phyloP scores from a whole-genome alignment of 2,797 vertebrate species.

The Nothura maculosa region DNA sequence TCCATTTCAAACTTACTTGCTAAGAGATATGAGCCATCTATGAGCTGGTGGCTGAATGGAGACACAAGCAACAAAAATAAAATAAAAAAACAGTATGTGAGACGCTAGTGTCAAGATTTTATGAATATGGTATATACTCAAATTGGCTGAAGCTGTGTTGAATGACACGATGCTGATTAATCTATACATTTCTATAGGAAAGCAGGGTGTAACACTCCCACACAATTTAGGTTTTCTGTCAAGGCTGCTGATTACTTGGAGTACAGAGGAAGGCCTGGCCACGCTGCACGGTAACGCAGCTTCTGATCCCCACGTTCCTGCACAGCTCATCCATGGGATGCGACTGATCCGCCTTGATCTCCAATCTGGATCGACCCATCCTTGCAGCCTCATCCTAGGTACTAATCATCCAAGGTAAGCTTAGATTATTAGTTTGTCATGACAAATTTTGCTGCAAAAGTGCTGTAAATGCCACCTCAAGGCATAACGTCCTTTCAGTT shows the following conservation, averaged over 20 bases:
- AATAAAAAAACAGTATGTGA: neutral
- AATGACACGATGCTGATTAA: neutral
- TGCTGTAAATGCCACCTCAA: neutral
- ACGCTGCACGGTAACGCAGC: neutral
- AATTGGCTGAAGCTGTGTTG: neutral
- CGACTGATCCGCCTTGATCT: neutral
- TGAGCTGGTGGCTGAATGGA: constrained; percentile 92
- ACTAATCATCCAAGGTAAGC: too few relatives aligned
- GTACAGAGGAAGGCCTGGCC: neutral
- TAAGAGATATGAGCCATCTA: constrained; percentile 19
- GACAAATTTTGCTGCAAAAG: too few relatives aligned
- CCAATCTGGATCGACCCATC: neutral
- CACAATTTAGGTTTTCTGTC: neutral
- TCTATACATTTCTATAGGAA: neutral
- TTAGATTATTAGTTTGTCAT: neutral
- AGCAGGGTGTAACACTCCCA: neutral
- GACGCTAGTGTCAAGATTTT: neutral
- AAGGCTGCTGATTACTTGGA: neutral
- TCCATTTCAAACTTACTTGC: neutral
- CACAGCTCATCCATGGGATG: neutral
- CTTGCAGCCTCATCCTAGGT: neutral
- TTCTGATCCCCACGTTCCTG: neutral
- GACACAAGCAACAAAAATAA: constrained; percentile 88
- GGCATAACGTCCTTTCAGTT: neutral
- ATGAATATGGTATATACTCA: neutral